Conservation (phyloP, 2,113 vertebrate genomes). For the Bettongia penicillata region DNA sequence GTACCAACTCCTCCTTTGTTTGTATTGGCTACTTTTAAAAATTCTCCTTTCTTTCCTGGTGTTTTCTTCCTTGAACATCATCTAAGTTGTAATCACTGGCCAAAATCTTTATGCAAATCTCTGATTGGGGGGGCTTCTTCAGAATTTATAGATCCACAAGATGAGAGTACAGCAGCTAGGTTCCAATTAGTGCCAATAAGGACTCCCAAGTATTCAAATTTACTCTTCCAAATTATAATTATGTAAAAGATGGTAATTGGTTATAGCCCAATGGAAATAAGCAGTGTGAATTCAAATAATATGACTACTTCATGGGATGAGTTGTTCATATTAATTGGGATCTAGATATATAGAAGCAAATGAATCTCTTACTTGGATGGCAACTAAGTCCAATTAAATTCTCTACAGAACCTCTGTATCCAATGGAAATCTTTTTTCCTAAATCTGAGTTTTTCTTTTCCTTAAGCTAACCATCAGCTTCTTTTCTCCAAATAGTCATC, state of each 20-base stretch:
- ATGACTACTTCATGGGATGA: neutral
- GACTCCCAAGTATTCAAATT: neutral
- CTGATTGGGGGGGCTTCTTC: neutral
- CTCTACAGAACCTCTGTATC: neutral
- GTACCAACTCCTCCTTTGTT: neutral
- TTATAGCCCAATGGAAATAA: neutral
- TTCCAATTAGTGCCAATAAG: neutral
- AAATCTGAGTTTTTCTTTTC: neutral
- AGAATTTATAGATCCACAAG: neutral
- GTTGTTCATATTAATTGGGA: neutral
- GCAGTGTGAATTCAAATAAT: neutral
- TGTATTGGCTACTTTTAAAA: neutral
- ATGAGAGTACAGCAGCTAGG: neutral
- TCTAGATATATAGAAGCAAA: neutral
- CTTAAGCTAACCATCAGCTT: neutral
- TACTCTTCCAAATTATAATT: neutral
- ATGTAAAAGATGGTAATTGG: neutral
- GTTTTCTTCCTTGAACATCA: neutral
- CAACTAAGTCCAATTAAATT: neutral
- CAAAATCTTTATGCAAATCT: neutral
- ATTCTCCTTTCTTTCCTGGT: too few species aligned
- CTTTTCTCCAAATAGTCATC: neutral
- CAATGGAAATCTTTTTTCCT: neutral
- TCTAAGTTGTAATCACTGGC: neutral
- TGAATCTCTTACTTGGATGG: neutral